Percentiles rank a stretch among this genome's conserved stretches.
These are phyloP conservation scores for Coelinius sp. DNA, from an alignment of 2,888 invertebrate genomes.

Conservation along the genomic window DNA sequence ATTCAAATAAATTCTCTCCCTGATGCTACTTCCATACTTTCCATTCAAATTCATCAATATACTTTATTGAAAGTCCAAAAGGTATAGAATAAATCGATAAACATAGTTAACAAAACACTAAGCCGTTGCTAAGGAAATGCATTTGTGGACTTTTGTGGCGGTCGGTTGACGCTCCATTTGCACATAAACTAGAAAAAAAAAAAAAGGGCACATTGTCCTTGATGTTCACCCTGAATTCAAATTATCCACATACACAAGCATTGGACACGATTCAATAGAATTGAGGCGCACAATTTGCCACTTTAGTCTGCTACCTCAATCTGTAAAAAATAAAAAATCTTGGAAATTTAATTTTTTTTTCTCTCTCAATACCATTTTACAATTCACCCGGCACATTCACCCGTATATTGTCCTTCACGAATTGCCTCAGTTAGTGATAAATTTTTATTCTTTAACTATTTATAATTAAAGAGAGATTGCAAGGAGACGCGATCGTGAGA, in stretches of 20 bases:
- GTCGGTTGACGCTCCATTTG: conserved; percentile 11
- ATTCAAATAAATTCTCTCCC: neutral
- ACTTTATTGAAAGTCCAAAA: neutral
- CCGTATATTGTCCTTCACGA: neutral
- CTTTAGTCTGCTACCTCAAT: conserved; percentile 64
- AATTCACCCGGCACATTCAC: neutral
- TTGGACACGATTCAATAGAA: conserved; percentile 11
- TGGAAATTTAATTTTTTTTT: neutral
- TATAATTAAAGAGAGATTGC: conserved; percentile 4
- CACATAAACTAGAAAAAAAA: conserved; percentile 21
- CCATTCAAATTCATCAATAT: neutral
- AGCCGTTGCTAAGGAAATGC: conserved; percentile 18
- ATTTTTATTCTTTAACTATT: neutral
- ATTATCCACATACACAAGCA: conserved; percentile 1
- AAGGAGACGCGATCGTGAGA: conserved; percentile 15
- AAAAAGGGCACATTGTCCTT: conserved; percentile 27
- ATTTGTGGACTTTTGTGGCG: conserved; percentile 18
- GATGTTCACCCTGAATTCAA: conserved; percentile 34
- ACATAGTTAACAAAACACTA: neutral
- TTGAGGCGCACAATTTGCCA: conserved; percentile 53
- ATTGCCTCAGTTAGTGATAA: neutral
- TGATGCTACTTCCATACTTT: neutral
- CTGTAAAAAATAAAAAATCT: neutral
- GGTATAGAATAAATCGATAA: neutral
- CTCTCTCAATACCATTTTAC: conserved; percentile 1